phyloP scores from a whole-genome alignment of 1,140 invertebrate genomes.

The Zaprionus ornatus region DNA sequence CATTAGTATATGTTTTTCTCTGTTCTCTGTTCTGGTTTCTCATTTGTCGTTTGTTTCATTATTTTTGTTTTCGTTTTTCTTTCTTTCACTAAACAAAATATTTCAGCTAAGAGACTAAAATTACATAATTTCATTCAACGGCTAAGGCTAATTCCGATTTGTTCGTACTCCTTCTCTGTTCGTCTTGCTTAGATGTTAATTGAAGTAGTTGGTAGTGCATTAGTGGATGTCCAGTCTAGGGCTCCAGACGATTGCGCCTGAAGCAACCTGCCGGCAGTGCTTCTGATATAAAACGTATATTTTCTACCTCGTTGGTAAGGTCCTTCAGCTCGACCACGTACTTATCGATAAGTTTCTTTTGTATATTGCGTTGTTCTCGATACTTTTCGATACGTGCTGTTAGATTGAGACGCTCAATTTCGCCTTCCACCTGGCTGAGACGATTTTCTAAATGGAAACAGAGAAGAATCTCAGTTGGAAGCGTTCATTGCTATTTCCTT shows the following conservation, averaged over 20 bases:
- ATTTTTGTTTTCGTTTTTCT: background rate
- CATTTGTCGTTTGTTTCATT: constrained; percentile 41
- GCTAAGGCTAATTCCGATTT: constrained; percentile 69
- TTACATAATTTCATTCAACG: constrained; percentile 79
- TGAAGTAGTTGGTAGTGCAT: constrained; percentile 75
- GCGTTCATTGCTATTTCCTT: background rate
- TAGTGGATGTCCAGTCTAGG: constrained; percentile 62
- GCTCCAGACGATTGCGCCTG: constrained; percentile 88
- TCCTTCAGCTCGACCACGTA: constrained; percentile 92
- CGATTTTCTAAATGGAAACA: constrained; percentile 86
- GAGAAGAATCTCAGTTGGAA: background rate
- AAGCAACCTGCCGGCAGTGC: constrained; percentile 94
- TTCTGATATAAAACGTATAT: constrained; percentile 92
- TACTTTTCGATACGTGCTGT: constrained; percentile 90
- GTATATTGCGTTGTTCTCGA: constrained; percentile 89
- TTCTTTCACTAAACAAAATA: constrained; percentile 67
- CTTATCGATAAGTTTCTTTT: constrained; percentile 91
- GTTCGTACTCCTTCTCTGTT: constrained; percentile 51
- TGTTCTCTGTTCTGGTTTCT: constrained; percentile 39
- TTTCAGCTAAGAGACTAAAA: constrained; percentile 78
- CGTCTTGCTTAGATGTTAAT: constrained; percentile 66
- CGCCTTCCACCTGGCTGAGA: constrained; percentile 89
- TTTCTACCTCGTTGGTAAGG: constrained; percentile 91
- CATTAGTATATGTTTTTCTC: constrained; percentile 41
- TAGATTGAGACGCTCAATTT: constrained; percentile 89